Conservation (phyloP, 30 jellyfish, hydroid and myxozoan species). For the Pelagia noctiluca region DNA sequence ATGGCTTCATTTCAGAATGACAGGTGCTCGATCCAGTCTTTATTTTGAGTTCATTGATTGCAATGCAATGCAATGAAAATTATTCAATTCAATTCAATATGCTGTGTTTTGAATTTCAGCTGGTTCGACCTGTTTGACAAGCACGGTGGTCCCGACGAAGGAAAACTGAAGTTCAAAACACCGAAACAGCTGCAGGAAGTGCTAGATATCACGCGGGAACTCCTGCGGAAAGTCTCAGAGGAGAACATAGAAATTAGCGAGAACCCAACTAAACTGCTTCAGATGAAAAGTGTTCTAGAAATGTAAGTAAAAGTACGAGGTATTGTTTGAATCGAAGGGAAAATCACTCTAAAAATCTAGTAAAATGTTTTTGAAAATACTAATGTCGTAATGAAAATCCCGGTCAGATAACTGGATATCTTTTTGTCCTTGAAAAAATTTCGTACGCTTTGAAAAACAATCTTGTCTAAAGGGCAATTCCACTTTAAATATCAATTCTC, state of each 20-base stretch:
- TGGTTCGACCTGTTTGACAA: slow-evolving; percentile 88
- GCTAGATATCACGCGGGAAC: too few relatives aligned
- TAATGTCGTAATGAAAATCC: too few relatives aligned
- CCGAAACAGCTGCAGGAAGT: slow-evolving; percentile 98
- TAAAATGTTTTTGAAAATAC: neutral
- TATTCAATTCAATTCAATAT: neutral
- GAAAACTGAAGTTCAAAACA: slow-evolving; percentile 88
- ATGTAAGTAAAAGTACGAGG: slow-evolving; percentile 57
- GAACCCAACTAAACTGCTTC: slow-evolving; percentile 89
- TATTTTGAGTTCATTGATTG: too few relatives aligned
- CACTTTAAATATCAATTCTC: too few relatives aligned
- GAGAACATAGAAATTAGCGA: slow-evolving; percentile 69
- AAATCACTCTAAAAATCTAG: neutral
- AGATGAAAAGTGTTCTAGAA: slow-evolving; percentile 98
- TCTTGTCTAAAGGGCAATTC: too few relatives aligned
- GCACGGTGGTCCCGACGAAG: slow-evolving; percentile 97
- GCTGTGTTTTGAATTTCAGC: slow-evolving; percentile 13
- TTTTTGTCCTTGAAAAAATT: too few relatives aligned
- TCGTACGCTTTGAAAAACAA: too few relatives aligned
- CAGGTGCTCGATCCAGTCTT: too few relatives aligned
- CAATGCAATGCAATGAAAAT: neutral
- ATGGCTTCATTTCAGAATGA: neutral
- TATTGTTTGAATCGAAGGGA: neutral
- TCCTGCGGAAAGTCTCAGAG: slow-evolving; percentile 15
- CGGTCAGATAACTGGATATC: too few relatives aligned